These are phyloP conservation scores for Cheilosia grossa DNA, from an alignment of 2,888 invertebrate genomes.

Conservation along the genomic window DNA sequence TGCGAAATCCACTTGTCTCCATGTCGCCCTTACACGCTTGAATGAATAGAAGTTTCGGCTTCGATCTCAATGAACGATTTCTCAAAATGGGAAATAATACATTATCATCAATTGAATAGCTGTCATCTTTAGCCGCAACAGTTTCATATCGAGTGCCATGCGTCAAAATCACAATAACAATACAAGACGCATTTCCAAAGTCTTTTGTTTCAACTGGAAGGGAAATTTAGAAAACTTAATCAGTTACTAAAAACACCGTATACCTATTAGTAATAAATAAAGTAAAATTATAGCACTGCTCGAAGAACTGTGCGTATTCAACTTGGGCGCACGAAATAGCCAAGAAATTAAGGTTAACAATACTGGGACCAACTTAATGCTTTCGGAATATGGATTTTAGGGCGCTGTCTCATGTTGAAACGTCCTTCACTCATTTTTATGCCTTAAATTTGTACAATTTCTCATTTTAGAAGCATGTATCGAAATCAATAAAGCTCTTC, in stretches of 20 bases:
- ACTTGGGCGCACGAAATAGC: too few species aligned
- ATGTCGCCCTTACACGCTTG: constrained; percentile 82
- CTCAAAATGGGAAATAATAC: constrained; percentile 80
- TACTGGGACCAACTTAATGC: too few species aligned
- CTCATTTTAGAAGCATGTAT: too few species aligned
- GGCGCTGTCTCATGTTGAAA: too few species aligned
- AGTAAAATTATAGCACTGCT: too few species aligned
- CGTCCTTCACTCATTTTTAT: too few species aligned
- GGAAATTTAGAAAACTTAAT: constrained; percentile 15
- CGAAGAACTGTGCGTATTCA: too few species aligned
- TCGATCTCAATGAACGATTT: constrained; percentile 79
- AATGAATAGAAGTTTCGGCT: constrained; percentile 82
- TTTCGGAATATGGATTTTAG: too few species aligned
- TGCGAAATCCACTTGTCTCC: constrained; percentile 78
- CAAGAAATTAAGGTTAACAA: too few species aligned
- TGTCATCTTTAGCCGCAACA: constrained; percentile 80
- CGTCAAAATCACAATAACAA: constrained; percentile 80
- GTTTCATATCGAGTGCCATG: constrained; percentile 80
- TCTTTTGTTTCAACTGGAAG: constrained; percentile 79
- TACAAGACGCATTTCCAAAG: constrained; percentile 79
- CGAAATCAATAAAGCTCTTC: too few species aligned
- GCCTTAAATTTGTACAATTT: too few species aligned
- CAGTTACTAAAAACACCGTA: not conserved
- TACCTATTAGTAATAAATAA: too few species aligned
- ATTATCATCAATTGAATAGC: constrained; percentile 80